phyloP scores from a whole-genome alignment of 2,888 invertebrate species.

The Meganola albula region DNA sequence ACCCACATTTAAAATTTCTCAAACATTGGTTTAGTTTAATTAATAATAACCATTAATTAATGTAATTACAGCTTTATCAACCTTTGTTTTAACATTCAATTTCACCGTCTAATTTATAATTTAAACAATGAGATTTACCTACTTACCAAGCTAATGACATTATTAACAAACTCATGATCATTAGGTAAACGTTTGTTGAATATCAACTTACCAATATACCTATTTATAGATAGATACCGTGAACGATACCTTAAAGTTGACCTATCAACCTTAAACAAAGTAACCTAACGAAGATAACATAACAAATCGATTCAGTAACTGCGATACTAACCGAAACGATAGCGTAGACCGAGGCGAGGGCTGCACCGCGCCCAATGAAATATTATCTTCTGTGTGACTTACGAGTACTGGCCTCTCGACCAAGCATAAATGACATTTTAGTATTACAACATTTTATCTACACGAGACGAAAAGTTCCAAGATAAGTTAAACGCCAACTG shows the following conservation, averaged over 20 bases:
- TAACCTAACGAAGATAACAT: constrained; percentile 66
- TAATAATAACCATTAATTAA: too few relatives aligned
- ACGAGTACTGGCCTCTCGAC: constrained; percentile 54
- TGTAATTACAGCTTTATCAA: too few relatives aligned
- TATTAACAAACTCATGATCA: background rate
- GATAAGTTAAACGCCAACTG: constrained; percentile 75
- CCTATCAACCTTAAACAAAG: constrained; percentile 69
- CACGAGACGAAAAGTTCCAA: constrained; percentile 68
- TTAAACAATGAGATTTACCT: too few relatives aligned
- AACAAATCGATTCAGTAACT: constrained; percentile 68
- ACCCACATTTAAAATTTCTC: too few relatives aligned
- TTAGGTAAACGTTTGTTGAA: constrained; percentile 5
- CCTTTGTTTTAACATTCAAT: too few relatives aligned
- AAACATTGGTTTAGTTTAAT: too few relatives aligned
- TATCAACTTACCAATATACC: constrained; percentile 19
- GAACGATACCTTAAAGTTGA: constrained; percentile 57
- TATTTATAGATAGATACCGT: constrained; percentile 47
- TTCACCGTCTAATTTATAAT: too few relatives aligned
- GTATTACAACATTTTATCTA: constrained; percentile 75
- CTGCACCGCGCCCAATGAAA: constrained; percentile 53
- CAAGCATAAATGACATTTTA: constrained; percentile 75
- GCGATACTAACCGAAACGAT: constrained; percentile 60
- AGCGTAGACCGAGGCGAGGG: constrained; percentile 40
- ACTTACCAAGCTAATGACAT: too few relatives aligned
- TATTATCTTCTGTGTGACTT: constrained; percentile 64